Conservation (phyloP, 2,113 vertebrate species). For the Opisthocomus hoazin region DNA sequence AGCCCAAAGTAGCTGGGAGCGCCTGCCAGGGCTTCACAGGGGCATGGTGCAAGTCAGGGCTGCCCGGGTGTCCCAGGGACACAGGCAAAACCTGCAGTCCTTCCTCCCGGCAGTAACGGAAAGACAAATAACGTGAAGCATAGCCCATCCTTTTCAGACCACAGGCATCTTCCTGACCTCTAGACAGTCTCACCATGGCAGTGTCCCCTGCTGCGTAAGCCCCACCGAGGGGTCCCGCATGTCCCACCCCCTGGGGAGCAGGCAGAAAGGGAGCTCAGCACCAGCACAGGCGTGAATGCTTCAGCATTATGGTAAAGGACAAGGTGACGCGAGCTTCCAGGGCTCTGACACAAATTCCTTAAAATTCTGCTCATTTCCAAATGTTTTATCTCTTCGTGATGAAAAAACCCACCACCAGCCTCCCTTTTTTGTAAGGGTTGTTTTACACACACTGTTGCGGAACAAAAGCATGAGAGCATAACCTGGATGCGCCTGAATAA, state of each 20-base stretch:
- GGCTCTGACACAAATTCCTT: not conserved
- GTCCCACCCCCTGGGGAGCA: no score
- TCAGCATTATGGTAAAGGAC: not conserved
- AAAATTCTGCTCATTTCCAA: not conserved
- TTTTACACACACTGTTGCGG: not conserved
- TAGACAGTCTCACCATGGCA: not conserved
- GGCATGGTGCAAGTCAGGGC: not conserved
- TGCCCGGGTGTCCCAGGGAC: not conserved
- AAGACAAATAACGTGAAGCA: not conserved
- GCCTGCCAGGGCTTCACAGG: not conserved
- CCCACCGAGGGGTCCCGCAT: rapidly evolving
- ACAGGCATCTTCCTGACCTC: not conserved
- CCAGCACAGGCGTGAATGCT: rapidly evolving
- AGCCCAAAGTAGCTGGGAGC: not conserved
- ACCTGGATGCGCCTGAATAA: not conserved
- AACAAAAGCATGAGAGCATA: not conserved
- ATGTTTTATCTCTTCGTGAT: not conserved
- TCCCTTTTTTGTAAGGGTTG: not conserved
- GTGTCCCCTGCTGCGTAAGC: not conserved
- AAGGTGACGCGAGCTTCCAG: not conserved
- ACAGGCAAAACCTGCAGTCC: not conserved
- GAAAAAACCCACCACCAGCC: not conserved
- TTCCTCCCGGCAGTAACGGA: not conserved
- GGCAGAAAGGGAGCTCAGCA: not conserved
- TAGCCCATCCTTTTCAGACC: not conserved